Conservation (phyloP, 2,888 invertebrate genomes). For the Amaurobius ferox region DNA sequence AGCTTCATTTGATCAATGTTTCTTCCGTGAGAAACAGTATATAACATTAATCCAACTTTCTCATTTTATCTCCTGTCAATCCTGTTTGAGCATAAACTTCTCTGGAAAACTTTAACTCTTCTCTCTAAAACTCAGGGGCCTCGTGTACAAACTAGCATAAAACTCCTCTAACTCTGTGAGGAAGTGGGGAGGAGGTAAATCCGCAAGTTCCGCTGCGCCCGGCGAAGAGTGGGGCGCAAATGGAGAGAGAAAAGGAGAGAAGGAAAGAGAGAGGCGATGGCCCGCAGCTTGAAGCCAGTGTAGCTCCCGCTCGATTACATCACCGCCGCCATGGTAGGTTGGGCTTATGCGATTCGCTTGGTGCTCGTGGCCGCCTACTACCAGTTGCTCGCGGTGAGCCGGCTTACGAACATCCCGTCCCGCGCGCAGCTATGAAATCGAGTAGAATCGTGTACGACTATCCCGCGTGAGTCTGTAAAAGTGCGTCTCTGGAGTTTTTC, state of each 20-base stretch:
- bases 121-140: not conserved
- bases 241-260: constrained; percentile 50
- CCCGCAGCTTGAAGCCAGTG: constrained; percentile 54
- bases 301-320: constrained; percentile 67
- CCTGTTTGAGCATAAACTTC: too few species aligned
- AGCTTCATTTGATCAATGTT: too few species aligned
- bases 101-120: too few species aligned
- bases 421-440: constrained; percentile 26
- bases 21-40: too few species aligned
- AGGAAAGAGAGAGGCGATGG: constrained; percentile 15
- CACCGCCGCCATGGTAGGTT: constrained; percentile 59
- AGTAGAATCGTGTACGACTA: not conserved
- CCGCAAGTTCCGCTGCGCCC: constrained; percentile 52
- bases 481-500: not conserved
- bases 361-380: constrained; percentile 43
- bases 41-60: too few species aligned
- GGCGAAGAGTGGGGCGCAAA: constrained; percentile 45
- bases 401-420: constrained; percentile 44
- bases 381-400: constrained; percentile 57
- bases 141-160: not conserved
- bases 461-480: not conserved
- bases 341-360: constrained; percentile 56
- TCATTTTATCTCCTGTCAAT: too few species aligned
- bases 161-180: constrained; percentile 10
- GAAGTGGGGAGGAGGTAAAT: constrained; percentile 28